Conservation (phyloP, 2,113 vertebrate genomes). For the Eudyptes chrysolophus region DNA sequence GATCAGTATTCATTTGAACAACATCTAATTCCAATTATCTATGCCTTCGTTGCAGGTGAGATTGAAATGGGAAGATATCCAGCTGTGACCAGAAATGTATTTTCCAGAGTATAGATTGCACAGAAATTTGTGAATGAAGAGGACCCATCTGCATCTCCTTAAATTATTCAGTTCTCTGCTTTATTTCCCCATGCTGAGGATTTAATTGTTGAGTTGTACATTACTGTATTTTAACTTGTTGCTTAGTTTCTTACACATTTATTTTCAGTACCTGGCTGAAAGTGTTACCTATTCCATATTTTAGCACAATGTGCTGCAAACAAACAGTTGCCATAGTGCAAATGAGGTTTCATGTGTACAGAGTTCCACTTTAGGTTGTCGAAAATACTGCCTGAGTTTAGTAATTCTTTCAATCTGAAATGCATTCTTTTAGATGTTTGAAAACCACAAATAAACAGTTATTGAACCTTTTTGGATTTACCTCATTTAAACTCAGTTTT, state of each 20-base stretch:
- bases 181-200: slow-evolving; percentile 73
- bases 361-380: slow-evolving; percentile 76
- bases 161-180: slow-evolving; percentile 82
- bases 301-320: slow-evolving; percentile 87
- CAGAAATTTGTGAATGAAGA: slow-evolving; percentile 77
- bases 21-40: background rate
- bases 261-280: slow-evolving; percentile 90
- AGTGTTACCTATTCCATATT: slow-evolving; percentile 85
- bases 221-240: slow-evolving; percentile 86
- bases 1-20: background rate
- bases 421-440: slow-evolving; percentile 79
- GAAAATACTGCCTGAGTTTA: slow-evolving; percentile 84
- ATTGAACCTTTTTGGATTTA: slow-evolving; percentile 84
- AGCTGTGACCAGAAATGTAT: slow-evolving; percentile 78
- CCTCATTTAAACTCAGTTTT: slow-evolving; percentile 89
- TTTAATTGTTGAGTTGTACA: slow-evolving; percentile 81
- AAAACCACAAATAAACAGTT: slow-evolving; percentile 81
- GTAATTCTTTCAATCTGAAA: slow-evolving; percentile 70
- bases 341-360: slow-evolving; percentile 80
- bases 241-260: slow-evolving; percentile 83
- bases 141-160: slow-evolving; percentile 79
- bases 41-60: slow-evolving; percentile 65
- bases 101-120: slow-evolving; percentile 78
- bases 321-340: slow-evolving; percentile 78
- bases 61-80: slow-evolving; percentile 65